Conservation (phyloP, 2,797 vertebrate species). For the Sebastes steindachneri region DNA sequence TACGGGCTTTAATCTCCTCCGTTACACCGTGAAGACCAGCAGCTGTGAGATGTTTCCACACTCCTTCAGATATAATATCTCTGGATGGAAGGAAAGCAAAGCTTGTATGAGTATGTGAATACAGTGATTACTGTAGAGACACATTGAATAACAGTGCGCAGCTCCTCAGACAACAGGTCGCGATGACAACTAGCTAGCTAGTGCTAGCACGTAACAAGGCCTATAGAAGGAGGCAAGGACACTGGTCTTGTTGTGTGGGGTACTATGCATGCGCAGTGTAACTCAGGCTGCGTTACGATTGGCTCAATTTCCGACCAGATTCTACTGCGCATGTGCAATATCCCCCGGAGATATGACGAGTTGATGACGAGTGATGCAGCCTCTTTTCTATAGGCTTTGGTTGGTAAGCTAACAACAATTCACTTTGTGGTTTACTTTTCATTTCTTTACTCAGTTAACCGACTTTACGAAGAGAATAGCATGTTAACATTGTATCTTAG, state of each 20-base stretch:
- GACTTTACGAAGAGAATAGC: neutral
- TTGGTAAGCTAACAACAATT: conserved; percentile 40
- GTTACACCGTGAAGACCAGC: conserved; percentile 6
- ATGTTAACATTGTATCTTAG: fast-evolving
- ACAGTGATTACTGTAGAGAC: neutral
- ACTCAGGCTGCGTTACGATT: too few species aligned
- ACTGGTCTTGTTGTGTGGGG: too few species aligned
- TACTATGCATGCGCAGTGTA: too few species aligned
- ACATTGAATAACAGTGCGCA: conserved; percentile 29
- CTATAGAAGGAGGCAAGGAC: too few species aligned
- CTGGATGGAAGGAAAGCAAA: neutral
- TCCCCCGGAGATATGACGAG: too few species aligned
- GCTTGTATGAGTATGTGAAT: neutral
- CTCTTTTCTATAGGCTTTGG: too few species aligned
- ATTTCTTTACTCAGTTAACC: neutral
- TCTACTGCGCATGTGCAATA: too few species aligned
- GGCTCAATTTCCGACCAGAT: too few species aligned
- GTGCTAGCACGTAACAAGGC: conserved; percentile 32
- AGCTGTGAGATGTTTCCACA: neutral
- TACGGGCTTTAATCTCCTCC: conserved; percentile 30
- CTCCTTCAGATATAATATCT: neutral
- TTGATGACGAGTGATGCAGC: too few species aligned
- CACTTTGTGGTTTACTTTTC: neutral
- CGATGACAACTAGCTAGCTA: conserved; percentile 45
- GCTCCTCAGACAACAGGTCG: conserved; percentile 61